A percentile compares a stretch with the other conserved stretches of the same genome.
These are phyloP conservation scores for Falco concolor DNA, from an alignment of 2,797 vertebrate species.

Conservation along the genomic window DNA sequence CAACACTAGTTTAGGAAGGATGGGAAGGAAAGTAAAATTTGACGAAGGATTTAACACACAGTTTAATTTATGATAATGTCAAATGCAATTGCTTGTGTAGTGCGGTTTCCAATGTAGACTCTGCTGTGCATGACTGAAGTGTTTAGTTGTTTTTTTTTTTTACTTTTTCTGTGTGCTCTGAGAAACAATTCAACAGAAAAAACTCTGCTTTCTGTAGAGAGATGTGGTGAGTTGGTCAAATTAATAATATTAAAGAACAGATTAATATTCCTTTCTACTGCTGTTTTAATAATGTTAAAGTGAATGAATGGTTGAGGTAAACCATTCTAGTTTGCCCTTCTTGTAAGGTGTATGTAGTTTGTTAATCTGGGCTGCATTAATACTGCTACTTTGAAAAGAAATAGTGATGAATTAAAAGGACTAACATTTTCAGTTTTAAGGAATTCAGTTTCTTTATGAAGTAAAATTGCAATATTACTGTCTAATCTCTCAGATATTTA, in stretches of 20 bases:
- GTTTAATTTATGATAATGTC: neutral
- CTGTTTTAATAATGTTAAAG: neutral
- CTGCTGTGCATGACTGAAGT: neutral
- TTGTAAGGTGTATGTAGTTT: neutral
- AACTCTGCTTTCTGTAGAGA: neutral
- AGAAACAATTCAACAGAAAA: neutral
- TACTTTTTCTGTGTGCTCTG: neutral
- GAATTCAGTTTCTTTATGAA: neutral
- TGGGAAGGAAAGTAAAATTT: conserved; percentile 5
- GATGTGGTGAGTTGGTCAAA: neutral
- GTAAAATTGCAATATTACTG: neutral
- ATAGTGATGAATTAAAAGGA: neutral
- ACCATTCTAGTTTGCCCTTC: neutral
- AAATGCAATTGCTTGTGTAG: neutral
- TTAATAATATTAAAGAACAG: neutral
- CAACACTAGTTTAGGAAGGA: neutral
- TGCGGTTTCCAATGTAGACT: neutral
- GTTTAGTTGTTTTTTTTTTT: neutral
- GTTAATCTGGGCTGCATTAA: neutral
- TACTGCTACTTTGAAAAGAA: neutral
- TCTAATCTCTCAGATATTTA: neutral
- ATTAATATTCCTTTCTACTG: neutral
- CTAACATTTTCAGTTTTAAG: neutral
- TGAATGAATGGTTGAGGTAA: neutral
- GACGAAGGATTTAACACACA: neutral